Conservation (phyloP, 2,797 vertebrate genomes). For the Margarornis squamiger region DNA sequence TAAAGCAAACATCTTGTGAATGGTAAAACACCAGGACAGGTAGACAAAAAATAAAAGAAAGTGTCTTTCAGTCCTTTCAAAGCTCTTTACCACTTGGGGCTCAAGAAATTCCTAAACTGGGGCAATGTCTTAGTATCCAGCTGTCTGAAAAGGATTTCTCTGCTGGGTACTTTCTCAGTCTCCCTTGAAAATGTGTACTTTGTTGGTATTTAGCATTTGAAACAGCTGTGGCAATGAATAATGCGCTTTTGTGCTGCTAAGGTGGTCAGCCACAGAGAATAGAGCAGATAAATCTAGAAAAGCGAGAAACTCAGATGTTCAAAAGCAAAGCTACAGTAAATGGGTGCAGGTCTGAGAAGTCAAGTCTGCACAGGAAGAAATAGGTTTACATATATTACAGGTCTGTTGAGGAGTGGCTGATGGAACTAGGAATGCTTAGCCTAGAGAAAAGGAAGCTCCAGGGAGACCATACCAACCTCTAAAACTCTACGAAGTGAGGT, state of each 20-base stretch:
- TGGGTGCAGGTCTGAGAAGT: background rate
- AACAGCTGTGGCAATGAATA: background rate
- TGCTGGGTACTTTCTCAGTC: background rate
- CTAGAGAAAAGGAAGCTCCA: background rate
- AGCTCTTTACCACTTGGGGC: background rate
- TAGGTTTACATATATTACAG: rapidly evolving
- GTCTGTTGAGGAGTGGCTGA: background rate
- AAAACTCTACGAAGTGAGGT: background rate
- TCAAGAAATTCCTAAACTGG: background rate
- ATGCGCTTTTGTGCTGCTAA: background rate
- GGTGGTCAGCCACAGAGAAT: background rate
- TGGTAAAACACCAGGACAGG: background rate
- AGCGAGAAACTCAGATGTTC: background rate
- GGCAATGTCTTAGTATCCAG: background rate
- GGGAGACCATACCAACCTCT: background rate
- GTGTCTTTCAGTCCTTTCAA: background rate
- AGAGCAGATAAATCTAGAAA: background rate
- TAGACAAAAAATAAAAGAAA: background rate
- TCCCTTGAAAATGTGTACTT: background rate
- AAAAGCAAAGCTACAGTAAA: background rate
- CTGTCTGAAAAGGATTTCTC: background rate
- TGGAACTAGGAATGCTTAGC: background rate
- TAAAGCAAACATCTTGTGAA: background rate
- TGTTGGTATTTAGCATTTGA: background rate
- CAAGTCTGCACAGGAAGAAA: background rate